These are phyloP conservation scores for Circaetus gallicus DNA, from an alignment of 2,113 vertebrate genomes.

Conservation along the genomic window DNA sequence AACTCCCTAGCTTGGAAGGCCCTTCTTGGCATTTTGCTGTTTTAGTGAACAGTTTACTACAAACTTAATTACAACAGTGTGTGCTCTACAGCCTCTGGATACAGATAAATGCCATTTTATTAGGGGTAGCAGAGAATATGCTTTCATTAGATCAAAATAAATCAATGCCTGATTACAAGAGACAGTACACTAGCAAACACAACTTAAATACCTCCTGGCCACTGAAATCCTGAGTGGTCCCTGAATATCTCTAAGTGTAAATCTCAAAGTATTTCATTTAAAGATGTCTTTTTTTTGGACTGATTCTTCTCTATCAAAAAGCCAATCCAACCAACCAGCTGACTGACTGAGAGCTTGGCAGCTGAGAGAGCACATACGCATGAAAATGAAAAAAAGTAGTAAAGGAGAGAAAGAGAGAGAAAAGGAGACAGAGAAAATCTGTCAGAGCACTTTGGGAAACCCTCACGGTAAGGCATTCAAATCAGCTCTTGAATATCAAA, in stretches of 20 bases:
- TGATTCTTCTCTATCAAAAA: not conserved
- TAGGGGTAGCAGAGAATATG: not conserved
- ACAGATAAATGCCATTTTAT: not conserved
- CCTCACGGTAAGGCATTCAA: not conserved
- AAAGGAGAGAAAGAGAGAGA: not conserved
- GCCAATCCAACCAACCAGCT: not conserved
- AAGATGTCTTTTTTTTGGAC: not conserved
- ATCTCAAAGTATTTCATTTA: not conserved
- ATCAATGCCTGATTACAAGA: not conserved
- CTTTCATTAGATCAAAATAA: not conserved
- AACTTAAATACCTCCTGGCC: not conserved
- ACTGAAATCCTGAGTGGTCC: not conserved
- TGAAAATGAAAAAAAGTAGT: not conserved
- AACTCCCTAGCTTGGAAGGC: not conserved
- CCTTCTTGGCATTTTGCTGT: not conserved
- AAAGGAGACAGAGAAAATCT: not conserved
- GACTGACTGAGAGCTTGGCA: slow-evolving; percentile 3
- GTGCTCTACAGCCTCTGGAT: not conserved
- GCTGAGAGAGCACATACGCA: not conserved
- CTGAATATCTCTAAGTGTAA: not conserved
- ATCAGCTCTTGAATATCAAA: not conserved
- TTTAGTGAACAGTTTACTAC: not conserved
- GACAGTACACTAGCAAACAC: not conserved
- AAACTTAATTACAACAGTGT: not conserved
- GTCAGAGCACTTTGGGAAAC: not conserved